phyloP scores from a whole-genome alignment of 2,797 vertebrate species.

The Sebastiscus albofasciatus region DNA sequence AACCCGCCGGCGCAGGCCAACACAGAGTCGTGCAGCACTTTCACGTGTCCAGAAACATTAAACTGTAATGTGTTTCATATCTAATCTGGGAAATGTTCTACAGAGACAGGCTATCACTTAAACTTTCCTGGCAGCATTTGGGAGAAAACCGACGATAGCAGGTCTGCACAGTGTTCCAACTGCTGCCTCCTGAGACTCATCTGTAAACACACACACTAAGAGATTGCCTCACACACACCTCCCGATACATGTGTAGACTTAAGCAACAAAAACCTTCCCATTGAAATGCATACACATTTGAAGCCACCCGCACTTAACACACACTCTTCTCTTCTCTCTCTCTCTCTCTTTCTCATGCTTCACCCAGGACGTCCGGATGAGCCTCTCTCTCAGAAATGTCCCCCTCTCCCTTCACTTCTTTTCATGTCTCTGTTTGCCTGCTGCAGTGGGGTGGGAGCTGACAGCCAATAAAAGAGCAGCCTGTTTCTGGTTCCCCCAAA shows the following conservation, averaged over 20 bases:
- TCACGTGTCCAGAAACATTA: constrained; percentile 37
- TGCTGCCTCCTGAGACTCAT: constrained; percentile 60
- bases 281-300: constrained; percentile 46
- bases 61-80: constrained; percentile 59
- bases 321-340: constrained; percentile 10
- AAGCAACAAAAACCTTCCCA: constrained; percentile 45
- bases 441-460: constrained; percentile 65
- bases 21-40: not conserved
- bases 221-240: constrained; percentile 29
- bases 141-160: constrained; percentile 58
- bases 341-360: constrained; percentile 68
- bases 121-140: constrained; percentile 65
- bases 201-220: constrained; percentile 57
- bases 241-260: constrained; percentile 40
- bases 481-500: constrained; percentile 59
- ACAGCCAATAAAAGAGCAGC: constrained; percentile 75
- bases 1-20: constrained; percentile 3
- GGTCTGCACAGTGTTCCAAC: constrained; percentile 76
- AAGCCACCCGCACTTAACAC: constrained; percentile 44
- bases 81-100: constrained; percentile 66
- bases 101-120: constrained; percentile 50
- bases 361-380: constrained; percentile 72
- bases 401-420: constrained; percentile 61
- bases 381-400: constrained; percentile 66
- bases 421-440: constrained; percentile 74